Conservation (phyloP, 1,140 invertebrate species). For the Dysdera silvatica region DNA sequence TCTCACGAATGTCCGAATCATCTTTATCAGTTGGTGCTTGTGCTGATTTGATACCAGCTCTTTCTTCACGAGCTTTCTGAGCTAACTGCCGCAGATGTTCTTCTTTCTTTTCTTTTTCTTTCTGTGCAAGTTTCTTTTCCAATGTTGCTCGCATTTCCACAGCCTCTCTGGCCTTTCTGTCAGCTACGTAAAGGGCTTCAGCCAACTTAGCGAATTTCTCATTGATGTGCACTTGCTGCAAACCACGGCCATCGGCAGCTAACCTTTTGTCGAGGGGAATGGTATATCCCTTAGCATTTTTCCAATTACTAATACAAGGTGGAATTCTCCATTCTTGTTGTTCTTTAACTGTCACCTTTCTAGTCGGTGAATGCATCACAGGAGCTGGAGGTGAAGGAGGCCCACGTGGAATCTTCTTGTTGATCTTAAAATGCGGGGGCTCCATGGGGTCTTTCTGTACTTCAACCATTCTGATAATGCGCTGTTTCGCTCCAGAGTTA, state of each 20-base stretch:
- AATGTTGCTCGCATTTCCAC: constrained; percentile 93
- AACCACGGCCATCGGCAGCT: constrained; percentile 92
- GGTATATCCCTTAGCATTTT: constrained; percentile 97
- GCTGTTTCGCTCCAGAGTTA: constrained; percentile 94
- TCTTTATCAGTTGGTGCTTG: constrained; percentile 38
- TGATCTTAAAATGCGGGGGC: constrained; percentile 86
- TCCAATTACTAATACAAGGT: constrained; percentile 99
- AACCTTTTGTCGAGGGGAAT: constrained; percentile 97
- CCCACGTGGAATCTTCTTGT: constrained; percentile 72
- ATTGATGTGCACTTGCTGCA: constrained; percentile 96
- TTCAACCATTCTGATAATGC: constrained; percentile 94
- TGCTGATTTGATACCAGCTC: constrained; percentile 70
- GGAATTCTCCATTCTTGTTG: constrained; percentile 99
- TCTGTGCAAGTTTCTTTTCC: constrained; percentile 92
- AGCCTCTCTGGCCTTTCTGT: constrained; percentile 86
- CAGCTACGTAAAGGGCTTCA: constrained; percentile 95
- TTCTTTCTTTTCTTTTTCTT: constrained; percentile 98
- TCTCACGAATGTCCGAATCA: constrained; percentile 70
- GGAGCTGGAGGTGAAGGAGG: constrained; percentile 96
- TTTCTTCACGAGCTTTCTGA: constrained; percentile 88
- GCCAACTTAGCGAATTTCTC: constrained; percentile 98
- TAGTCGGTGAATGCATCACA: constrained; percentile 93
- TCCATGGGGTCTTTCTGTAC: constrained; percentile 96
- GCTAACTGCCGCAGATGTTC: constrained; percentile 86
- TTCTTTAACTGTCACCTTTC: constrained; percentile 95